phyloP scores from a whole-genome alignment of 2,113 vertebrate species.

The Ictalurus punctatus region DNA sequence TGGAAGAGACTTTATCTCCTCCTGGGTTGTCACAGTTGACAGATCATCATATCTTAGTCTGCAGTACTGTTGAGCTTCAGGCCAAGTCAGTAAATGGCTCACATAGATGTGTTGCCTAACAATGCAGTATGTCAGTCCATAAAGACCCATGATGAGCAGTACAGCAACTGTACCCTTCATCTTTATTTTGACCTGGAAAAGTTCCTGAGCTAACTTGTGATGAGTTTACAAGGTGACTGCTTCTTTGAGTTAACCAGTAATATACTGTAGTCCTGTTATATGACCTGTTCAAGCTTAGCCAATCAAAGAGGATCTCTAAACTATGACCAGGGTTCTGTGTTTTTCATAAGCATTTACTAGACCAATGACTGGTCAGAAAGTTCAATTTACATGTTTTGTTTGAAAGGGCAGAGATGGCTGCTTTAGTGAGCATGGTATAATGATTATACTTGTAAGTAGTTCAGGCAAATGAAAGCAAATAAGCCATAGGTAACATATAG shows the following conservation, averaged over 20 bases:
- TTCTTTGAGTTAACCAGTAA: not conserved
- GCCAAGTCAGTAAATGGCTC: not conserved
- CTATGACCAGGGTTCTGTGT: not conserved
- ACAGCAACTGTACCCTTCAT: not conserved
- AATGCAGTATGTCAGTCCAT: not conserved
- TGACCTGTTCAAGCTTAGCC: not conserved
- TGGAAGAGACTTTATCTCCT: not conserved
- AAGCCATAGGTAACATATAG: not conserved
- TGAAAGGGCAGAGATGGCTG: not conserved
- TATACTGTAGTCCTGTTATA: not conserved
- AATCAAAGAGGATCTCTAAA: not conserved
- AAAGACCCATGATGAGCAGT: not conserved
- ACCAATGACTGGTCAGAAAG: not conserved
- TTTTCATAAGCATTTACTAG: not conserved
- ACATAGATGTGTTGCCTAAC: not conserved
- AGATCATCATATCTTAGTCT: not conserved
- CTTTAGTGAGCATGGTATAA: not conserved
- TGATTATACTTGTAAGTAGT: not conserved
- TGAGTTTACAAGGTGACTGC: not conserved
- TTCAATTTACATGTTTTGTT: not conserved
- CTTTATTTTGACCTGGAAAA: not conserved
- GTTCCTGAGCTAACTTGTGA: not conserved
- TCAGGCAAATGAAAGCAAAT: slow-evolving; percentile 27
- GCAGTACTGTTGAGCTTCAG: slow-evolving; percentile 16
- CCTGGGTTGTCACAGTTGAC: not conserved